phyloP scores from a whole-genome alignment of 2,797 vertebrate species.

The Cyclura pinguis region DNA sequence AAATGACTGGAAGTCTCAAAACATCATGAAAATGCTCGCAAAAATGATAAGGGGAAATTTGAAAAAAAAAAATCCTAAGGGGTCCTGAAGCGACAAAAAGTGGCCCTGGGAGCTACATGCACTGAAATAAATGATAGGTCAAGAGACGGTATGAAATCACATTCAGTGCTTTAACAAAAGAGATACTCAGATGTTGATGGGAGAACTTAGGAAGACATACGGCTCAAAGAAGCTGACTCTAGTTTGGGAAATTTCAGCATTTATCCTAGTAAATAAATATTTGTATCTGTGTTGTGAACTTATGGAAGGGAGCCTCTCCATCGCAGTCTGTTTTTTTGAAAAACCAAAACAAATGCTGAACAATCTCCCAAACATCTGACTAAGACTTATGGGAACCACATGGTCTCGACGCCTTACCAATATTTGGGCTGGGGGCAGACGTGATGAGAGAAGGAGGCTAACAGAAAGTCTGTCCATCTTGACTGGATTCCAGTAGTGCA shows the following conservation, averaged over 20 bases:
- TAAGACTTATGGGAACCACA: not conserved
- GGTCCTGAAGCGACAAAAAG: too few relatives aligned
- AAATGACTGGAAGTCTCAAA: too few relatives aligned
- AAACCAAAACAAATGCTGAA: conserved; percentile 24
- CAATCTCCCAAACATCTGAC: conserved; percentile 2
- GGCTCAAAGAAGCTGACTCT: not conserved
- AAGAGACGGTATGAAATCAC: not conserved
- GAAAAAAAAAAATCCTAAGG: too few relatives aligned
- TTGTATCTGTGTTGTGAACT: conserved; percentile 5
- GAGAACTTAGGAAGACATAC: not conserved
- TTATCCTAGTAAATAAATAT: conserved; percentile 21
- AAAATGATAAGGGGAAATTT: too few relatives aligned
- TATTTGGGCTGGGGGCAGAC: conserved; percentile 21
- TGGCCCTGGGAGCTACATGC: too few relatives aligned
- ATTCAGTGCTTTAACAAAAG: not conserved
- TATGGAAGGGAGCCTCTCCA: not conserved
- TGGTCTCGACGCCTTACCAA: conserved; percentile 14
- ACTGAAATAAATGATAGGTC: not conserved
- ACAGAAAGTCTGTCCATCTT: conserved; percentile 72
- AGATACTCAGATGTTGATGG: not conserved
- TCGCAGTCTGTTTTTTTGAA: not conserved
- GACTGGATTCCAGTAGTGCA: conserved; percentile 69
- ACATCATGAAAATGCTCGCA: too few relatives aligned
- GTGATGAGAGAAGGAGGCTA: conserved; percentile 33
- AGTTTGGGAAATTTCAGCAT: not conserved